Base-by-base conservation (phyloP, 1,140 invertebrate genomes). In the Pinna nobilis region DNA sequence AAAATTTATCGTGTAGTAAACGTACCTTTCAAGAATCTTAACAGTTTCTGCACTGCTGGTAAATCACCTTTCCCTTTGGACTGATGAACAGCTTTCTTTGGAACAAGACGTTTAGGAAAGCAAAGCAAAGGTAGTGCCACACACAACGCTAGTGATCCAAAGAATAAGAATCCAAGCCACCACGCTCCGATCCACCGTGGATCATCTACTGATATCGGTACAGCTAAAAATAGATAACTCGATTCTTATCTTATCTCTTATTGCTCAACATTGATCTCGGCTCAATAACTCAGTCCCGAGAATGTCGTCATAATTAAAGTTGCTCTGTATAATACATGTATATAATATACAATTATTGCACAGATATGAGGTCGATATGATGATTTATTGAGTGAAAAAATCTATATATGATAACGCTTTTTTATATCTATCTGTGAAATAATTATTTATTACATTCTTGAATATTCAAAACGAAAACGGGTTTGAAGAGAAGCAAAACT, bases 111-210 rank as follows among this genome's bases (percentile, higher is more conserved):
- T 9, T 69, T 89, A 0, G 94, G 96, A 88, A 97, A 97, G 74
- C 94, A 94, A 85, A 95, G 94, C 87, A 97, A 94, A 1, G 95
- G 95, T 68, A 97, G 92, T 1, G 95, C 94, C 9, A 96, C 93
- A 33, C 97, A 82, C 44, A 96, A 92, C 0, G 95, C 90, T 0
- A 96, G 89, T 7, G 94, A 85, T 0, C 95, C 95, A 74, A 95
- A 94, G 0, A 97, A 90, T 7, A 97, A 86, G 84, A 97, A 97
- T 13, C 96, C 96, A 32, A 96, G 94, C 96, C 96, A 98, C 96
- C 96, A 98, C 92, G 96, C 95, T 28, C 96, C 96, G 18, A 97
- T 93, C 94, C 95, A 97, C 60, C 79, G 75, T 23, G 81, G 81
- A 60, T 87, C 81, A 0, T 60, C 53, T 0, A 78, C 76, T 9